A percentile compares a stretch with the other conserved stretches of the same genome.
Conservation (phyloP, 2,797 vertebrate genomes). For the Toxotes lorentzi region DNA sequence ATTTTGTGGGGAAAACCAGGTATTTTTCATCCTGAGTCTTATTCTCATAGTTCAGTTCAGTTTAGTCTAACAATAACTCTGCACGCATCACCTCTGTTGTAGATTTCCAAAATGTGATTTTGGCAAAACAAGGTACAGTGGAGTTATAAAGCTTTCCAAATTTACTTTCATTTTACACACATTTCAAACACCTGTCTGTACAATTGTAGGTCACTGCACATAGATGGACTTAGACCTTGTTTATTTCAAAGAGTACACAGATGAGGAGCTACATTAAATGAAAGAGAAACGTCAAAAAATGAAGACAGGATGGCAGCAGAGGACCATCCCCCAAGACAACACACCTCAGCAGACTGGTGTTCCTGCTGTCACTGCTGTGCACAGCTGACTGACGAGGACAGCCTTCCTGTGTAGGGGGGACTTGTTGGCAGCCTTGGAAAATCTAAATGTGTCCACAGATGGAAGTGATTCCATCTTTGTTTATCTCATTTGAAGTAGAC, state of each 20-base stretch:
- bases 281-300: neutral
- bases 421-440: neutral
- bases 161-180: neutral
- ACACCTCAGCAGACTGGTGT: no score
- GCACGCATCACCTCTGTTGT: neutral
- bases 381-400: no score
- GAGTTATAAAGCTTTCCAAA: neutral
- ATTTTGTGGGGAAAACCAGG: neutral
- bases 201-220: no score
- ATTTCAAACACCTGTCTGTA: neutral
- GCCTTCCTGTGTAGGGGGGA: no score
- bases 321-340: no score
- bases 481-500: no score
- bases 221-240: neutral
- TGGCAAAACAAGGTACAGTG: neutral
- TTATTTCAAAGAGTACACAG: neutral
- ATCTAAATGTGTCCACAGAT: neutral
- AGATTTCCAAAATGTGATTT: no score
- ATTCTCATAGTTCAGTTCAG: neutral
- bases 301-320: no score
- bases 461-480: neutral
- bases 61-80: neutral
- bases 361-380: no score
- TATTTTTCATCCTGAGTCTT: neutral
- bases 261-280: neutral